These are phyloP conservation scores for Uromys caudimaculatus DNA, from an alignment of 2,797 vertebrate genomes.

Conservation along the genomic window DNA sequence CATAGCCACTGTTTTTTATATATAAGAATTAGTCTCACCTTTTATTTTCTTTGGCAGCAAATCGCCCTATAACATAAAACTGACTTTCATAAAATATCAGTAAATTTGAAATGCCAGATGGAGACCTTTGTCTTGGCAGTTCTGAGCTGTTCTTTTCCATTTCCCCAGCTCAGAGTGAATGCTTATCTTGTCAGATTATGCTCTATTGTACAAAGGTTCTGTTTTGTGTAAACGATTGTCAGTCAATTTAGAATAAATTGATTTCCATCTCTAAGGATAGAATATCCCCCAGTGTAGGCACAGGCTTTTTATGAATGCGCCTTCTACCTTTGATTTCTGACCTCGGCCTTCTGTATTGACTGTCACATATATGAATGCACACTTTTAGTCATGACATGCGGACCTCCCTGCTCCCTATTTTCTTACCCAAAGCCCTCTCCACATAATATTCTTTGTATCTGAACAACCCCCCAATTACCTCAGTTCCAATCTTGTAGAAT, in stretches of 20 bases:
- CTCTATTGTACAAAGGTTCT: conserved; percentile 62
- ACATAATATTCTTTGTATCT: background rate
- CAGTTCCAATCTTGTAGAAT: background rate
- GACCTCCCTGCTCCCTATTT: conserved; percentile 25
- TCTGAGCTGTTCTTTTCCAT: conserved; percentile 66
- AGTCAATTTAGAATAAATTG: conserved; percentile 70
- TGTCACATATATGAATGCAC: background rate
- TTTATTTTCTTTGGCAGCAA: conserved; percentile 66
- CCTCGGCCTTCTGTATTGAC: background rate
- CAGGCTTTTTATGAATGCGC: background rate
- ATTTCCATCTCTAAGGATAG: conserved; percentile 15
- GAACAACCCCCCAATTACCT: conserved; percentile 8
- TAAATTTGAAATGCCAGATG: conserved; percentile 71
- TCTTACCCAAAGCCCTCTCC: conserved; percentile 35
- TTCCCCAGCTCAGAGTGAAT: conserved; percentile 52
- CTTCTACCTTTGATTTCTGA: conserved; percentile 62
- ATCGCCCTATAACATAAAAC: conserved; percentile 70
- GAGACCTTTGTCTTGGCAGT: conserved; percentile 56
- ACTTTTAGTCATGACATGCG: background rate
- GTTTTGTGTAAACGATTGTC: conserved; percentile 66
- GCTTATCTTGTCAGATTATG: conserved; percentile 63
- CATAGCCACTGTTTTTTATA: background rate
- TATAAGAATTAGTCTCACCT: conserved; percentile 59
- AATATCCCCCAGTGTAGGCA: background rate
- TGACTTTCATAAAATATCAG: conserved; percentile 75